These are phyloP conservation scores for Halictus quadricinctus DNA, from an alignment of 2,888 invertebrate genomes.

Conservation along the genomic window DNA sequence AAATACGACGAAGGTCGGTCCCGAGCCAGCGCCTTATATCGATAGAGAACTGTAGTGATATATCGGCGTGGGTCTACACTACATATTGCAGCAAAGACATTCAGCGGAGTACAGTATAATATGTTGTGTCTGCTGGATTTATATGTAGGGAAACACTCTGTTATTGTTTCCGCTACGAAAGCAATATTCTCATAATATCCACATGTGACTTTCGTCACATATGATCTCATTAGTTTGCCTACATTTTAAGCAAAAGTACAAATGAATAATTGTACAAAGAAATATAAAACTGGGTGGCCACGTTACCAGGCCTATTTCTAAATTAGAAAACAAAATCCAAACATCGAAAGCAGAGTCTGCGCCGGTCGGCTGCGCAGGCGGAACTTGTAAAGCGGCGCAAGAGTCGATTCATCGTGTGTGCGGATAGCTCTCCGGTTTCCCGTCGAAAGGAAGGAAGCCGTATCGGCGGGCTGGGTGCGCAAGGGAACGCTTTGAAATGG, in stretches of 20 bases:
- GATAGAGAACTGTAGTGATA: too few species aligned
- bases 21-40: too few species aligned
- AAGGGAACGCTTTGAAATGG: slow-evolving; percentile 52
- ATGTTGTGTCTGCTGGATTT: too few species aligned
- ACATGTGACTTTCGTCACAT: too few species aligned
- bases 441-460: slow-evolving; percentile 56
- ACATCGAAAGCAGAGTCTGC: not conserved
- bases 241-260: not conserved
- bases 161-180: too few species aligned
- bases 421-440: slow-evolving; percentile 38
- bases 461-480: slow-evolving; percentile 41
- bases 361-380: not conserved
- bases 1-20: too few species aligned
- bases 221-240: too few species aligned
- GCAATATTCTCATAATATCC: too few species aligned
- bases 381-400: slow-evolving; percentile 20
- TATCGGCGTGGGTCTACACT: too few species aligned
- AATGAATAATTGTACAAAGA: not conserved
- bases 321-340: not conserved
- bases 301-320: not conserved
- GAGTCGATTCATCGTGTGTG: slow-evolving; percentile 47
- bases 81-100: too few species aligned
- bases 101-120: too few species aligned
- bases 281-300: not conserved
- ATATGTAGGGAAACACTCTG: too few species aligned